Evolutionary conservation across 1,140 invertebrate species (phyloP), one percentile per base, ranked within the genome.

Genomic region (Lepidurus apus): DNA sequence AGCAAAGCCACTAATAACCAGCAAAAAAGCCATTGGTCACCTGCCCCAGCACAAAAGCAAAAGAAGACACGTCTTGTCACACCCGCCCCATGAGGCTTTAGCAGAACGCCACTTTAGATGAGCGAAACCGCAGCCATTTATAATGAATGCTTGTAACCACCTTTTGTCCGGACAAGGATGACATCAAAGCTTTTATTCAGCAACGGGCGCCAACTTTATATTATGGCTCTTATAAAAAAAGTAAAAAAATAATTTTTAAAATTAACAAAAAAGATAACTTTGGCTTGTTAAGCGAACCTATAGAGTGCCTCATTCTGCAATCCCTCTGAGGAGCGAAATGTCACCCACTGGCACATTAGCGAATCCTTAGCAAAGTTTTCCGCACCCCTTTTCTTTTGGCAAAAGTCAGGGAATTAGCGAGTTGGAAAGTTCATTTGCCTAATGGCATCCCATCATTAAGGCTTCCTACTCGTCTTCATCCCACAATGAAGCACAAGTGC

Each of bases 51-150:
- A 65, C 53, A 65, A 65, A 65, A 65, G 53, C 53, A 65, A 65
- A 65, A 21, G 21, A 65, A 7, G 17, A 10, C 53, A 65, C 53
- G 53, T 65, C 53, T 65, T 13, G 6, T 65, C 53, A 65, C 53
- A 65, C 53, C 17, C 53, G 53, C 53, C 53, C 53, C 53, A 13
- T 65, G 17, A 13, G 21, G 53, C 17, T 21, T 65, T 65, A 65
- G 53, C 53, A 65, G 53, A 65, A 65, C 53, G 53, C 53, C 53
- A 65, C 53, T 65, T 65, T 13, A 65, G 21, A 65, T 65, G 21
- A 65, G 53, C 53, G 53, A 65, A 65, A 65, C 53, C 53, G 53
- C 53, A 65, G 53, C 13, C 53, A 65, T 65, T 65, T 65, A 65
- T 9, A 65, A 65, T 65, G 53, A 9, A 65, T 21, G 21, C 13